These are phyloP conservation scores for Caradrina clavipalpis DNA, from an alignment of 2,888 invertebrate species.

Conservation along the genomic window DNA sequence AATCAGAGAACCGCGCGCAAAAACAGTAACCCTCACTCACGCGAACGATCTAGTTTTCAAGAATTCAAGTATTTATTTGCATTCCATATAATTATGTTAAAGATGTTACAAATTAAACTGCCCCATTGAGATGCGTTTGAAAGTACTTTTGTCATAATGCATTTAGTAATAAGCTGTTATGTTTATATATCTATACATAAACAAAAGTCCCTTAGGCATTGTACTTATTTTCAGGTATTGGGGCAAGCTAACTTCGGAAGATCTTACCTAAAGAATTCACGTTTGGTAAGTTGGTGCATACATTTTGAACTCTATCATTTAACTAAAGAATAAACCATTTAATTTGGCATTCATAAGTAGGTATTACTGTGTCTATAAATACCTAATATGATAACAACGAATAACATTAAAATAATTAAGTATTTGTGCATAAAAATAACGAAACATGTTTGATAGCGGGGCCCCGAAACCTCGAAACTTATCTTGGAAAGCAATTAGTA, in stretches of 20 bases:
- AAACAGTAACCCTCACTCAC: no score
- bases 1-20: no score
- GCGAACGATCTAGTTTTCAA: no score
- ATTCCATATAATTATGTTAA: no score
- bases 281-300: slow-evolving; percentile 74
- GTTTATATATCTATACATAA: no score
- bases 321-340: background rate
- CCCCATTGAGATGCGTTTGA: no score
- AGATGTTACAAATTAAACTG: no score
- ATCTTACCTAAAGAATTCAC: slow-evolving; percentile 76
- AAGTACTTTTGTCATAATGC: no score
- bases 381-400: slow-evolving; percentile 19
- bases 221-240: slow-evolving; percentile 68
- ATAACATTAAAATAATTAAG: slow-evolving; percentile 7
- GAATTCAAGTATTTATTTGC: no score
- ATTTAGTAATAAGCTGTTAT: no score
- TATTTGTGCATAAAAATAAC: slow-evolving; percentile 30
- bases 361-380: background rate
- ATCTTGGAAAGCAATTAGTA: no score
- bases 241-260: slow-evolving; percentile 75
- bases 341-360: background rate
- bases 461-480: slow-evolving; percentile 20
- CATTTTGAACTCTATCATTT: background rate
- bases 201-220: no score
- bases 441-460: slow-evolving; percentile 22